Conservation (phyloP, 2,797 vertebrate species). For the Girardinus metallicus region DNA sequence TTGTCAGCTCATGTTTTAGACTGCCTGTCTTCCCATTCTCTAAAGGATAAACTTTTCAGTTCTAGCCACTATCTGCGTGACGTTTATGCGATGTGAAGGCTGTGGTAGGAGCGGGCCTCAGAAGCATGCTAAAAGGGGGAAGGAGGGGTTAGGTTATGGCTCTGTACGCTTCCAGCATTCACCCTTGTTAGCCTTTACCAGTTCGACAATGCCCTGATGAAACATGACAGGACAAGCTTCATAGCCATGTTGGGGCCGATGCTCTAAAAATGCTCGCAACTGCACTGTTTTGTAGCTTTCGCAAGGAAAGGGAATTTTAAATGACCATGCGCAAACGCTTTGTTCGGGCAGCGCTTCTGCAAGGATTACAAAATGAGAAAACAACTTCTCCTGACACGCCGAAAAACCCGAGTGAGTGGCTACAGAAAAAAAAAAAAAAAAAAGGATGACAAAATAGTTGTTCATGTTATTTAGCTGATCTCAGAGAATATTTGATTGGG, state of each 20-base stretch:
- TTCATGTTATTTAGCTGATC: slow-evolving; percentile 46
- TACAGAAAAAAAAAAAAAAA: slow-evolving; percentile 23
- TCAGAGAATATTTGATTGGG: slow-evolving; percentile 48
- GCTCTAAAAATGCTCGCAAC: slow-evolving; percentile 62
- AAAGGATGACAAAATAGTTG: slow-evolving; percentile 33
- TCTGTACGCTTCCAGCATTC: slow-evolving; percentile 73
- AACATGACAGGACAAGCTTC: slow-evolving; percentile 81
- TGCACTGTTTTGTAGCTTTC: slow-evolving; percentile 70
- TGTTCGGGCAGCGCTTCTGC: slow-evolving; percentile 48
- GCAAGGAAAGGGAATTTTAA: slow-evolving; percentile 67
- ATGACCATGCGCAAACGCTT: slow-evolving; percentile 48
- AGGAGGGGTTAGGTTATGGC: slow-evolving; percentile 49
- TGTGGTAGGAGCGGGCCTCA: slow-evolving; percentile 54
- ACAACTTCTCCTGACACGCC: slow-evolving; percentile 29
- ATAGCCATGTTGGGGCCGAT: slow-evolving; percentile 67
- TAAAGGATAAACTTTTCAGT: slow-evolving; percentile 73
- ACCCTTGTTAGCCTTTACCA: slow-evolving; percentile 80
- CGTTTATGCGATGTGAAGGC: slow-evolving; percentile 76
- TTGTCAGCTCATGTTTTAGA: slow-evolving; percentile 58
- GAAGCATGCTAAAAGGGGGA: slow-evolving; percentile 36
- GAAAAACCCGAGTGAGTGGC: slow-evolving; percentile 40
- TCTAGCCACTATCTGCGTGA: slow-evolving; percentile 64
- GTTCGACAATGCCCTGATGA: slow-evolving; percentile 75
- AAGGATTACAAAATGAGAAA: slow-evolving; percentile 44
- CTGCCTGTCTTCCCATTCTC: slow-evolving; percentile 56